Conservation (phyloP, 2,888 invertebrate species). For the Oegoconia quadripuncta region DNA sequence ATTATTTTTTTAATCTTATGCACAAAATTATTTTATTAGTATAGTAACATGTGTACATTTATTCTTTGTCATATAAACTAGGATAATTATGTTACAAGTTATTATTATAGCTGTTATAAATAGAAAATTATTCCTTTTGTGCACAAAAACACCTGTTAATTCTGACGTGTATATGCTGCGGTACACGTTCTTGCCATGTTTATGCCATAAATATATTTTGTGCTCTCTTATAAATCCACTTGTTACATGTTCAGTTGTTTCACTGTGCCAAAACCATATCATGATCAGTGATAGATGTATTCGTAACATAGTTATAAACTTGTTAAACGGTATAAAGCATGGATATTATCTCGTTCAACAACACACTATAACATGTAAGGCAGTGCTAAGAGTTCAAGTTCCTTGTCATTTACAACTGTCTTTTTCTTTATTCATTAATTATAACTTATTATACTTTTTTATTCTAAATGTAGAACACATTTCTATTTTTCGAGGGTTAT, state of each 20-base stretch:
- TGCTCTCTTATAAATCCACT: constrained; percentile 43
- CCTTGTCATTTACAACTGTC: constrained; percentile 54
- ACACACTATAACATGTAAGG: constrained; percentile 27
- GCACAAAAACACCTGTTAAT: constrained; percentile 9
- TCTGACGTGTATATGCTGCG: constrained; percentile 18
- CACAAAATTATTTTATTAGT: no score
- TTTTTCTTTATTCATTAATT: constrained; percentile 45
- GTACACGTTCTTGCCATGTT: constrained; percentile 43
- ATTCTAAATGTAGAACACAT: constrained; percentile 57
- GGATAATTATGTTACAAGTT: no score
- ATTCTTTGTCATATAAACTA: no score
- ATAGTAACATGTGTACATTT: no score
- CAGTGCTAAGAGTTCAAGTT: constrained; percentile 54
- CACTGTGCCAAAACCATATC: constrained; percentile 71
- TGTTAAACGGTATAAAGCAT: constrained; percentile 22
- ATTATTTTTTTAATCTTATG: constrained; percentile 9
- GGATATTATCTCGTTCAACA: constrained; percentile 18
- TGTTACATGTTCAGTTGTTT: constrained; percentile 36
- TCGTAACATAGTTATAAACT: constrained; percentile 32
- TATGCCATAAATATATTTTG: constrained; percentile 28
- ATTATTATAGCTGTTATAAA: no score
- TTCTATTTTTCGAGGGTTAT: constrained; percentile 74
- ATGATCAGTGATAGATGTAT: constrained; percentile 61
- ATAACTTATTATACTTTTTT: constrained; percentile 41
- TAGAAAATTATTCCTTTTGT: constrained; percentile 7